Evolutionary conservation across 2,797 vertebrate genomes (phyloP), one percentile per base, ranked within the genome.

Genomic region (Molossus alvarezi): DNA sequence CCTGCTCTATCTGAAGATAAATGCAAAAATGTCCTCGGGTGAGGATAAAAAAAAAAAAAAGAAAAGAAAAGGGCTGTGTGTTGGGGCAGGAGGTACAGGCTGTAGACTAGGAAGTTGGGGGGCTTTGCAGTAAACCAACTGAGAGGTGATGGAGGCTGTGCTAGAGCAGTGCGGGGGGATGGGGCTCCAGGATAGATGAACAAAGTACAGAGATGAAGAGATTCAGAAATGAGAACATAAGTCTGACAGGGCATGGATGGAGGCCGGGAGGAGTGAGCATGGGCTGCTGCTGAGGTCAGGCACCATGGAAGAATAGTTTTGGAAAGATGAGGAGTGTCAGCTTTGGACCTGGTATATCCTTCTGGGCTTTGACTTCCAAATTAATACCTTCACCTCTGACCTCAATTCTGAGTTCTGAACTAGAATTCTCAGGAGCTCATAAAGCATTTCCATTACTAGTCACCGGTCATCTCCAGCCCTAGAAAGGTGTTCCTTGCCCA

Each of bases 331-430:
- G 41, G 65, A 12, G 3, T 33, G 55, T n/a, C 13, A 21, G 45
- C 75, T 94, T 71, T 57, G 55, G 51, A 48, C 29, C 23, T 9
- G 10, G 15, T 45, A 18, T 62, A 21, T 79, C 69, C 9, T 82
- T 83, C 21, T n/a, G 25, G 71, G 82, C 23, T 64, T 58, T 62
- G 41, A 86, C 88, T 88, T 80, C 67, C 57, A 87, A 58, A 48
- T 27, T 41, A 81, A 79, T 6, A 58, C 21, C 45, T 75, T 69
- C 15, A 41, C 20, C 64, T 90, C 71, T 87, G 25, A 62, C 87
- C 71, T 89, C 2, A 2, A 48, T 23, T 69, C 65, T 72, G 67
- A 89, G 71, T 65, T 71, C 58, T 62, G 75, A 60, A 62, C 53
- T 29, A 53, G 79, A 85, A 62, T 91, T 77, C 53, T 57, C 51